These are phyloP conservation scores for Labia minor DNA, from an alignment of 2,888 invertebrate species.

Conservation along the genomic window DNA sequence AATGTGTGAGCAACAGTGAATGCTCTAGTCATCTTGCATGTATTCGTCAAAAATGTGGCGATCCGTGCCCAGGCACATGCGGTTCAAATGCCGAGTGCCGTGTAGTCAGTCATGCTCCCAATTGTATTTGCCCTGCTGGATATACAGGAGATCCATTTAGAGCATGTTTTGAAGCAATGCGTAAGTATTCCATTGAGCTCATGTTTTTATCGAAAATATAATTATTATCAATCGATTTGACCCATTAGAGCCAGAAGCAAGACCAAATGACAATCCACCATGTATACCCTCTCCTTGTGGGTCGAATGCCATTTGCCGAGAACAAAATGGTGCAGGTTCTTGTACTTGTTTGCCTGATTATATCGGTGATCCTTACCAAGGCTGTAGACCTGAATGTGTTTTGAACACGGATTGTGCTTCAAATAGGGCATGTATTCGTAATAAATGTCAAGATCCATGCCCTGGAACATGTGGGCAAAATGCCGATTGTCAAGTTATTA, in stretches of 20 bases:
- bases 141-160: slow-evolving; percentile 54
- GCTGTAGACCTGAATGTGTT: slow-evolving; percentile 46
- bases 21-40: slow-evolving; percentile 41
- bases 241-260: slow-evolving; percentile 18
- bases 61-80: slow-evolving; percentile 45
- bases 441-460: slow-evolving; percentile 69
- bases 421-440: slow-evolving; percentile 61
- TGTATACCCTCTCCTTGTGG: slow-evolving; percentile 38
- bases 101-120: slow-evolving; percentile 62
- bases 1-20: slow-evolving; percentile 50
- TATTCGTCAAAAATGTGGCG: slow-evolving; percentile 42
- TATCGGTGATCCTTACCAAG: slow-evolving; percentile 47
- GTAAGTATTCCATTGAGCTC: slow-evolving; percentile 29
- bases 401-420: slow-evolving; percentile 52
- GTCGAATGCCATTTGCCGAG: slow-evolving; percentile 33
- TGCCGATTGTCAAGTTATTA: slow-evolving; percentile 61
- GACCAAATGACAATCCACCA: slow-evolving; percentile 25
- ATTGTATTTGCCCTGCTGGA: slow-evolving; percentile 51
- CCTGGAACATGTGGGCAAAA: slow-evolving; percentile 61
- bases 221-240: too few relatives aligned
- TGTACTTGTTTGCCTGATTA: slow-evolving; percentile 43
- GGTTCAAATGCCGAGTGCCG: slow-evolving; percentile 51
- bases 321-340: slow-evolving; percentile 40
- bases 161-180: slow-evolving; percentile 35
- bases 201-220: background rate